A percentile compares a stretch with the other conserved stretches of the same genome.
Conservation (phyloP, 2,888 invertebrate species). For the Noctuana brunneofusca region DNA sequence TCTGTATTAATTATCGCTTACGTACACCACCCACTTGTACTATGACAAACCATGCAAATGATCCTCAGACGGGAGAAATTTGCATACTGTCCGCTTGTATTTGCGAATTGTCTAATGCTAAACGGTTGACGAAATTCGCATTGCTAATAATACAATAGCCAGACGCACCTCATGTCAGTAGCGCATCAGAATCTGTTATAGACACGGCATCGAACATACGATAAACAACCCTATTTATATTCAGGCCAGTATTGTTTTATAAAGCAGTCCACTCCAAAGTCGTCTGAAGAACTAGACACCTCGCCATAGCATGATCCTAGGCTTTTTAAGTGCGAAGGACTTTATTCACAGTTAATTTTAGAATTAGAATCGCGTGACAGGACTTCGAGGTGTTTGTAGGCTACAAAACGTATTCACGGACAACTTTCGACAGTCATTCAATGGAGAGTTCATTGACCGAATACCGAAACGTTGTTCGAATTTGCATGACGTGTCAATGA, state of each 20-base stretch:
- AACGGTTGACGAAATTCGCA: slow-evolving; percentile 74
- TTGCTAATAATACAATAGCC: slow-evolving; percentile 76
- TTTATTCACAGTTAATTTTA: slow-evolving; percentile 59
- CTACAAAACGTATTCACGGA: slow-evolving; percentile 55
- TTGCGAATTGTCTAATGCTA: slow-evolving; percentile 67
- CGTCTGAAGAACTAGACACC: slow-evolving; percentile 1
- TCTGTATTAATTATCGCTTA: slow-evolving; percentile 30
- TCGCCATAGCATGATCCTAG: slow-evolving; percentile 41
- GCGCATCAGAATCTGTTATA: slow-evolving; percentile 60
- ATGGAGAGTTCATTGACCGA: slow-evolving; percentile 76
- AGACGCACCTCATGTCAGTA: slow-evolving; percentile 66
- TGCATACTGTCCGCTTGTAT: slow-evolving; percentile 70
- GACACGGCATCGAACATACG: slow-evolving; percentile 44
- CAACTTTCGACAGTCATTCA: slow-evolving; percentile 82
- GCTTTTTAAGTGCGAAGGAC: slow-evolving; percentile 49
- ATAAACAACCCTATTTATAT: slow-evolving; percentile 47
- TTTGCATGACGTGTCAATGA: slow-evolving; percentile 83
- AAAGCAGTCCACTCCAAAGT: background rate
- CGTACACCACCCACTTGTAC: slow-evolving; percentile 19
- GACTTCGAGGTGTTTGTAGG: slow-evolving; percentile 53
- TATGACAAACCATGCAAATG: slow-evolving; percentile 31
- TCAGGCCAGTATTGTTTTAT: slow-evolving; percentile 7
- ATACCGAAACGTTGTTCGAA: slow-evolving; percentile 69
- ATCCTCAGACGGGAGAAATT: slow-evolving; percentile 48
- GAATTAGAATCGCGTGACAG: slow-evolving; percentile 58